Evolutionary conservation across 2,888 invertebrate genomes (phyloP), one percentile per base, ranked within the genome.

Genomic region (Lutraria lutraria): DNA sequence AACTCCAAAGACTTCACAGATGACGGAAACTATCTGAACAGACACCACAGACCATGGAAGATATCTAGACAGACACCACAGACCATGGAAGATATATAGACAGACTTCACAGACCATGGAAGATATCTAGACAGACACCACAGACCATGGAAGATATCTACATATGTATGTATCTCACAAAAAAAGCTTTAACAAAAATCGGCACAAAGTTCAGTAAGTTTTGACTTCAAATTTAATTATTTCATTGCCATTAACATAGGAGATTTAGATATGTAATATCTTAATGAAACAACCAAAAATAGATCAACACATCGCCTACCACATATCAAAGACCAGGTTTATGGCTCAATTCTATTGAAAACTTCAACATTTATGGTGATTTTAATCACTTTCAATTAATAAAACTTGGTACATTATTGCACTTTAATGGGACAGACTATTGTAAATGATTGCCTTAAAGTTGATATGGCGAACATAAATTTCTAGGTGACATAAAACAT

Each of bases 331-430:
- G 72, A 52, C 43, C 31, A 52, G 15, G 53, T 52, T 79, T n/a
- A n/a, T 52, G 60, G 10, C 1, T 0, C 29, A 19, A 21, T 21
- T 53, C 34, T 54, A 25, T 85, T 52, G 34, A 31, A 79, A 85
- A 76, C 85, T 79, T 72, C 54, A 84, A 81, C 85, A 84, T 87
- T 85, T 80, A 82, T 80, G 63, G 83, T n/a, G 43, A n/a, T 54
- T 88, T 88, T 88, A 85, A 88, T 88, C 54, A 81, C 79, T 82
- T 85, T 80, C 86, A 90, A 88, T 90, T 88, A 90, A 90, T 90
- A 87, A 90, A 88, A 86, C 72, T 68, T 76, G 25, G 76, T 34
- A 52, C 43, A 56, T 80, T 31, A 80, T 80, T 85, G 80, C 72
- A 72, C 43, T 84, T 84, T 84, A 84, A 84, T 84, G 84, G 72